Base-by-base conservation (phyloP, 1,140 invertebrate species). In the Lepidurus apus region DNA sequence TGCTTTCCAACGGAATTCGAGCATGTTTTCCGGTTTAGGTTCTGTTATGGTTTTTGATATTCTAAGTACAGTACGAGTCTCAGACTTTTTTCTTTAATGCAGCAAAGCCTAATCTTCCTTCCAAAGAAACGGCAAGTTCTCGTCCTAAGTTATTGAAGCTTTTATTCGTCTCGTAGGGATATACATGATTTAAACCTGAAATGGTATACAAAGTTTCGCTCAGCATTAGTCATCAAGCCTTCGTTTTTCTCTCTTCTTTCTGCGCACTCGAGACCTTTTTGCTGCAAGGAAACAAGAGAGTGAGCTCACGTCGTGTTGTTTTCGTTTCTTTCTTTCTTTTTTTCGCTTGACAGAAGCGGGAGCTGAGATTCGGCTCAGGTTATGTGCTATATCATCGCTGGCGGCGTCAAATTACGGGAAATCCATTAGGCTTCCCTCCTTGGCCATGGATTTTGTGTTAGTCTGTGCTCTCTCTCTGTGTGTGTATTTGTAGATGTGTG, bases 401-500 rank as follows among this genome's bases (percentile, higher is more conserved):
- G 53, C 53, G 21, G 53, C 53, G 13, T 65, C 53, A 21, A 65
- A 65, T 65, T 65, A 65, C 53, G 17, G 53, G 21, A 65, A 65
- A 65, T 65, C 53, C 53, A 65, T 65, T 65, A 65, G 53, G 53
- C 53, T 13, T 21, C 53, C 53, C 53, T 65, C 53, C 53, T 65
- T 65, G 53, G 21, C 53, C 53, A 65, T 5, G 17, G 53, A 7
- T 65, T 65, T 65, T 9, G 9, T 65, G 47, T 65, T 65, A 17
- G 53, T 65, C 53, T 65, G 17, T 4, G 34, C 34, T 4, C 34
- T 34, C 53, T 7, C 0, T 7, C 0, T 13, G 53, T 65, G 45
- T 47, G 53, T 65, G 53, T 65, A 65, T 65, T 65, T 65, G 53
- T 65, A 65, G 53, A 65, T 65, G 53, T 65, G 53, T 65, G 8